Conservation (phyloP, 2,797 vertebrate species). For the Benthosema pterotum region DNA sequence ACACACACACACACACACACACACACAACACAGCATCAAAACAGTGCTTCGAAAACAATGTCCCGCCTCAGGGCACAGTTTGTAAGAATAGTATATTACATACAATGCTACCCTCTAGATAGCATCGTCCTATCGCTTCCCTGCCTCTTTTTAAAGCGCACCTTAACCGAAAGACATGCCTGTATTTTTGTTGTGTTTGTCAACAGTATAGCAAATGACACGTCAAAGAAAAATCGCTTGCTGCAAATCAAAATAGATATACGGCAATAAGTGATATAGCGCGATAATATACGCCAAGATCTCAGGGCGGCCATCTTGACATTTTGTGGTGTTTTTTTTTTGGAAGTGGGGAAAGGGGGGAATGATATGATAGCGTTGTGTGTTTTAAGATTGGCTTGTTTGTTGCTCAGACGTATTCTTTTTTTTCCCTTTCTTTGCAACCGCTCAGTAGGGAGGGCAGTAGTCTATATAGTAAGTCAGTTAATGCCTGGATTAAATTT, state of each 20-base stretch:
- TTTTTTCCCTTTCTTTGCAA: no score
- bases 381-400: slow-evolving; percentile 40
- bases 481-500: slow-evolving; percentile 75
- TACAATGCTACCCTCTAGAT: slow-evolving; percentile 62
- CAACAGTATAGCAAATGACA: slow-evolving; percentile 7
- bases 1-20: slow-evolving; percentile 3
- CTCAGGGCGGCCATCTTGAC: background rate
- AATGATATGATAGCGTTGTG: background rate
- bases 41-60: slow-evolving; percentile 65
- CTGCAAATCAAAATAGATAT: background rate
- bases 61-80: slow-evolving; percentile 68
- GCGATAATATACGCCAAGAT: background rate
- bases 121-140: slow-evolving; percentile 55
- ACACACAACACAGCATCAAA: slow-evolving; percentile 32
- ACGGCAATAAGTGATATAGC: background rate
- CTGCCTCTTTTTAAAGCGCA: slow-evolving; percentile 53
- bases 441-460: slow-evolving; percentile 59
- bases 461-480: slow-evolving; percentile 56
- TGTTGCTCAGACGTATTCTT: slow-evolving; percentile 55
- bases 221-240: background rate
- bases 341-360: no score
- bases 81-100: slow-evolving; percentile 71
- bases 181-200: slow-evolving; percentile 20
- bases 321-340: slow-evolving; percentile 20
- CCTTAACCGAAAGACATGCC: slow-evolving; percentile 11